Percentiles rank a stretch among this genome's conserved stretches.
Conservation (phyloP, 2,888 invertebrate genomes). For the Acleris emargana region DNA sequence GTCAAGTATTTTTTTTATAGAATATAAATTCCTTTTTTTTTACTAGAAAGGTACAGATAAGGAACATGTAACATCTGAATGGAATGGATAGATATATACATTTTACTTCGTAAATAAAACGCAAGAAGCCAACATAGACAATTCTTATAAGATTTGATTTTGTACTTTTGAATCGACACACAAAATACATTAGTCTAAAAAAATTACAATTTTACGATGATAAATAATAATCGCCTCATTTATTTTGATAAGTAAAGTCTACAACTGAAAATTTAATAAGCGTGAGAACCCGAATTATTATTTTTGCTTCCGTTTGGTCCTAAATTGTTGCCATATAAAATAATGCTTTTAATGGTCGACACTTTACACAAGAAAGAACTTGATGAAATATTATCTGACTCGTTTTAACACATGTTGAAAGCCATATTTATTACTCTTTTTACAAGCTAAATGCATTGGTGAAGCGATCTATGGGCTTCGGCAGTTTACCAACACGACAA, state of each 20-base stretch:
- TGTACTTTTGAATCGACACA: no score
- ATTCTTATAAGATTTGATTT: no score
- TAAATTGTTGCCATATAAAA: slow-evolving; percentile 60
- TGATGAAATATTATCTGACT: slow-evolving; percentile 70
- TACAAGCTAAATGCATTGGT: slow-evolving; percentile 79
- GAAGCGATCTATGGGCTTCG: slow-evolving; percentile 82
- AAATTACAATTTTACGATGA: no score
- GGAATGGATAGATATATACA: not conserved
- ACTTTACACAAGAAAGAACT: slow-evolving; percentile 37
- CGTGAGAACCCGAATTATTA: not conserved
- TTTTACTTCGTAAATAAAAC: not conserved
- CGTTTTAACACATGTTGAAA: slow-evolving; percentile 79
- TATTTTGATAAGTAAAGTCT: no score
- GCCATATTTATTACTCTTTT: slow-evolving; percentile 80
- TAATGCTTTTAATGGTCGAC: slow-evolving; percentile 46
- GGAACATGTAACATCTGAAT: not conserved
- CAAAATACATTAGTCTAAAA: no score
- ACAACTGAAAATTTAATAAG: no score
- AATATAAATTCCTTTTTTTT: not conserved
- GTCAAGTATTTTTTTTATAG: not conserved
- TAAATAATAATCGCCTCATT: no score
- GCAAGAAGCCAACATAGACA: slow-evolving; percentile 15
- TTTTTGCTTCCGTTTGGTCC: slow-evolving; percentile 21
- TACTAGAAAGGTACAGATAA: slow-evolving; percentile 8
- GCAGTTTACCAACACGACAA: slow-evolving; percentile 84